phyloP scores from a whole-genome alignment of 2,113 vertebrate species.

The Tinamus guttatus region DNA sequence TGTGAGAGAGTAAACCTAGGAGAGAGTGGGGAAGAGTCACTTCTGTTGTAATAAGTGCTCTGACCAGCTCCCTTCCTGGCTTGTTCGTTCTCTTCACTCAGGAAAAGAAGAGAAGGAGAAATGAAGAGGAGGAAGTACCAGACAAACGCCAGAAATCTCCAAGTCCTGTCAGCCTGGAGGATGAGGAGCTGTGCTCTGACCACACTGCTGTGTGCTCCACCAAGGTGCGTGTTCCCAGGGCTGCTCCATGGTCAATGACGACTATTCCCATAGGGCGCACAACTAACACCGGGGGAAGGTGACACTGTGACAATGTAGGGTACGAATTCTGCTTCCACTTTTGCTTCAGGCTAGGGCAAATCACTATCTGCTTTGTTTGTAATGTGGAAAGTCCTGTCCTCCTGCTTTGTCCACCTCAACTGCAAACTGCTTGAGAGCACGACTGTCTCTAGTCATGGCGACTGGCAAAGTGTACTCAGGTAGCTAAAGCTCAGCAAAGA shows the following conservation, averaged over 20 bases:
- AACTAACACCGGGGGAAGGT: neutral
- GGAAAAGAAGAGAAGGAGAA: constrained; percentile 81
- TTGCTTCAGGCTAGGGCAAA: neutral
- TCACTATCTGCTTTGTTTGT: neutral
- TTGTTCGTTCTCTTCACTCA: neutral
- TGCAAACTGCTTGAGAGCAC: neutral
- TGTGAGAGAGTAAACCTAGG: neutral
- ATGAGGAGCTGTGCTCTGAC: constrained; percentile 69
- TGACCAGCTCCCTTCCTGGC: neutral
- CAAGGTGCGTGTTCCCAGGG: constrained; percentile 76
- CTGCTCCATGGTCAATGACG: neutral
- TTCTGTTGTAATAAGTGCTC: neutral
- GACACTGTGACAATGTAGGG: fast-evolving
- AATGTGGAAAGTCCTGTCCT: neutral
- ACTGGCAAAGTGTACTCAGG: too few species aligned
- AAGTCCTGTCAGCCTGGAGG: constrained; percentile 70
- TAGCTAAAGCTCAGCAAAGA: neutral
- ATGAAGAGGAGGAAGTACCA: constrained; percentile 77
- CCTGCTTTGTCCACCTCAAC: neutral
- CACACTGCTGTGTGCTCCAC: constrained; percentile 79
- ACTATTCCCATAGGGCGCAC: fast-evolving
- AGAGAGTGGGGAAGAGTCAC: neutral
- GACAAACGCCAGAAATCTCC: constrained; percentile 81
- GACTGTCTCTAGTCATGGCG: too few species aligned
- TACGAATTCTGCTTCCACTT: neutral